A percentile compares a stretch with the other conserved stretches of the same genome.
phyloP scores from a whole-genome alignment of 2,888 invertebrate genomes.

The Eupeodes luniger region DNA sequence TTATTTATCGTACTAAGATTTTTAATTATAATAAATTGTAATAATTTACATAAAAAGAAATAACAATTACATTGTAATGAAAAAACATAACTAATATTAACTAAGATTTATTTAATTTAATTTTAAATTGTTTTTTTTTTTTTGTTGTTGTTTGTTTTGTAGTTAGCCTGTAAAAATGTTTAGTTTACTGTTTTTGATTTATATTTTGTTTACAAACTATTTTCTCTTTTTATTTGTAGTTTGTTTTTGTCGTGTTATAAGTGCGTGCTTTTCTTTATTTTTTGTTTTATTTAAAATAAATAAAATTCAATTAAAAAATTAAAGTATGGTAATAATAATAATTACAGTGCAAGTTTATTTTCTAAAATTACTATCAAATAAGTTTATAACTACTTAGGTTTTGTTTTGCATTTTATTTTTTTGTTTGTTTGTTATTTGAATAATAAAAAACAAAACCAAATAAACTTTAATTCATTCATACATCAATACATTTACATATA shows the following conservation, averaged over 20 bases:
- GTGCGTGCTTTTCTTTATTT: slow-evolving; percentile 40
- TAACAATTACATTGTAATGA: slow-evolving; percentile 76
- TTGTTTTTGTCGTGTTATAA: slow-evolving; percentile 24
- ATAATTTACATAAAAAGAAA: slow-evolving; percentile 76
- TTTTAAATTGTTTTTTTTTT: slow-evolving; percentile 12
- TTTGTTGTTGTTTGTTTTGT: slow-evolving; percentile 1
- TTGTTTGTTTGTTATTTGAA: slow-evolving; percentile 30
- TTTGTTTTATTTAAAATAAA: slow-evolving; percentile 61
- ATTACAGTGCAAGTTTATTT: slow-evolving; percentile 71
- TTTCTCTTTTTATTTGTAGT: slow-evolving; percentile 24
- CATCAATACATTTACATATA: slow-evolving; percentile 75
- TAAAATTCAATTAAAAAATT: slow-evolving; percentile 58
- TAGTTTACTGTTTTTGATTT: slow-evolving; percentile 39
- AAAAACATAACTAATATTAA: slow-evolving; percentile 74
- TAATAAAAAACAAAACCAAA: slow-evolving; percentile 31
- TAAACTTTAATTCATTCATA: slow-evolving; percentile 70
- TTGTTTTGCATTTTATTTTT: slow-evolving; percentile 41
- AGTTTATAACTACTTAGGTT: slow-evolving; percentile 39
- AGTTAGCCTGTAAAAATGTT: slow-evolving; percentile 22
- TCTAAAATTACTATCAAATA: slow-evolving; percentile 66
- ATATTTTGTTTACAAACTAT: slow-evolving; percentile 29
- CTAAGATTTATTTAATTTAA: slow-evolving; percentile 50
- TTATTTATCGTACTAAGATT: slow-evolving; percentile 71
- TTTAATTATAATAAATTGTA: slow-evolving; percentile 61
- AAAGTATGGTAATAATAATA: slow-evolving; percentile 44